Conservation (phyloP, 2,888 invertebrate species). For the Acronicta psi region DNA sequence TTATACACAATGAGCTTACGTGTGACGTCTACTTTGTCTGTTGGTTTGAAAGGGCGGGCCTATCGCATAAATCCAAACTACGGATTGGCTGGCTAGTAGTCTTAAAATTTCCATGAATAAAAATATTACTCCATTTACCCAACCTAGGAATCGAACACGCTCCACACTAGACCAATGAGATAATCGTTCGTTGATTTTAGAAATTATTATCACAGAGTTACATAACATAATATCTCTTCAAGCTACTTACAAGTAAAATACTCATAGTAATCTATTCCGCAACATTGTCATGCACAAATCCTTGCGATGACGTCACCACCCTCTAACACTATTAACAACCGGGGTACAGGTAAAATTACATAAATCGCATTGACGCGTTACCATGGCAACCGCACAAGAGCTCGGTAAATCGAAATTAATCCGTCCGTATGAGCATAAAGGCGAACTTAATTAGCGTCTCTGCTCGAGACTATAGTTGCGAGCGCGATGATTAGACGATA, state of each 20-base stretch:
- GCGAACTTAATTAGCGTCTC: conserved; percentile 76
- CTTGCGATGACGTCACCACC: conserved; percentile 1
- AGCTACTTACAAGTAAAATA: background rate
- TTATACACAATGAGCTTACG: too few relatives aligned
- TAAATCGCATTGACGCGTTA: conserved; percentile 53
- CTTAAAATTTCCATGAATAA: too few relatives aligned
- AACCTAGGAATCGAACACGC: too few relatives aligned
- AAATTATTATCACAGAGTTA: too few relatives aligned
- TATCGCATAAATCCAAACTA: too few relatives aligned
- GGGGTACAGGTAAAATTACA: conserved; percentile 52
- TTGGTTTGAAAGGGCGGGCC: too few relatives aligned
- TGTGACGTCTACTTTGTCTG: too few relatives aligned
- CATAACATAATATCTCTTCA: too few relatives aligned
- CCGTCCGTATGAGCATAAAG: conserved; percentile 68
- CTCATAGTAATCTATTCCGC: background rate
- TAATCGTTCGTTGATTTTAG: too few relatives aligned
- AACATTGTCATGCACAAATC: conserved; percentile 10
- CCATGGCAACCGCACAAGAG: conserved; percentile 52
- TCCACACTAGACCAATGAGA: too few relatives aligned
- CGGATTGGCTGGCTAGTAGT: too few relatives aligned
- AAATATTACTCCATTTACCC: too few relatives aligned
- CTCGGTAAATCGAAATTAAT: conserved; percentile 67
- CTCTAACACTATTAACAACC: conserved; percentile 34
- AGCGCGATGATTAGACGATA: conserved; percentile 54
- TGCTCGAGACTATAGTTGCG: conserved; percentile 53